phyloP scores from a whole-genome alignment of 2,888 invertebrate genomes.

The Flexamia atlantica region DNA sequence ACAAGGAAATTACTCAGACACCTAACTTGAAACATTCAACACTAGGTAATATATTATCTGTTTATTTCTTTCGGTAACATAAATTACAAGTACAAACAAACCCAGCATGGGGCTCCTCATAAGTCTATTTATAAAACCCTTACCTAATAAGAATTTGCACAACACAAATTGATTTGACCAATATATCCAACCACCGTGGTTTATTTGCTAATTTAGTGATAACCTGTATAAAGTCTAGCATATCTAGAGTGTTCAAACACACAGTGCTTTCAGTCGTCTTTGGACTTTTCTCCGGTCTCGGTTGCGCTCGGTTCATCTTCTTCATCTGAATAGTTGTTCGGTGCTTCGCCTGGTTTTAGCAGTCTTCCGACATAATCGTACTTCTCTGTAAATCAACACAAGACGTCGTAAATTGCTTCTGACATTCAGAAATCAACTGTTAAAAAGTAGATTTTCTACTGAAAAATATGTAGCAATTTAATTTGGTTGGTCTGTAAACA shows the following conservation, averaged over 20 bases:
- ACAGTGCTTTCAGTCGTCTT: conserved; percentile 70
- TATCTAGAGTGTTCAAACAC: conserved; percentile 38
- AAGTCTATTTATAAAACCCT: conserved; percentile 44
- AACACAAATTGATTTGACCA: conserved; percentile 13
- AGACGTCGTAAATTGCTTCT: too few relatives aligned
- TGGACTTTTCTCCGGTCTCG: conserved; percentile 74
- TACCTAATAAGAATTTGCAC: conserved; percentile 43
- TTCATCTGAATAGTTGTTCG: conserved; percentile 94
- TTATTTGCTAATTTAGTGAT: conserved; percentile 10
- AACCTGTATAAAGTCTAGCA: conserved; percentile 43
- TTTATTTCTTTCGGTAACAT: conserved; percentile 16
- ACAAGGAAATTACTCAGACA: conserved; percentile 1
- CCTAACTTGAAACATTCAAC: conserved; percentile 24
- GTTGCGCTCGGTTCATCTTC: conserved; percentile 78
- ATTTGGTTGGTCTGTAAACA: too few relatives aligned
- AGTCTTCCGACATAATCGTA: conserved; percentile 95
- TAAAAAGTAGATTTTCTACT: too few relatives aligned
- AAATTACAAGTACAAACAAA: conserved; percentile 1
- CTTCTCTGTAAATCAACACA: conserved; percentile 88
- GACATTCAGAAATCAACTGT: too few relatives aligned
- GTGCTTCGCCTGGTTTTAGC: conserved; percentile 93
- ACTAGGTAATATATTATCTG: conserved; percentile 36
- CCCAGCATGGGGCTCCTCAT: background rate
- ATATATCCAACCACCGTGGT: conserved; percentile 47
- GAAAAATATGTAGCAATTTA: too few relatives aligned